Evolutionary conservation across 2,797 vertebrate species (phyloP).

Genomic region (Lutjanus campechanus): DNA sequence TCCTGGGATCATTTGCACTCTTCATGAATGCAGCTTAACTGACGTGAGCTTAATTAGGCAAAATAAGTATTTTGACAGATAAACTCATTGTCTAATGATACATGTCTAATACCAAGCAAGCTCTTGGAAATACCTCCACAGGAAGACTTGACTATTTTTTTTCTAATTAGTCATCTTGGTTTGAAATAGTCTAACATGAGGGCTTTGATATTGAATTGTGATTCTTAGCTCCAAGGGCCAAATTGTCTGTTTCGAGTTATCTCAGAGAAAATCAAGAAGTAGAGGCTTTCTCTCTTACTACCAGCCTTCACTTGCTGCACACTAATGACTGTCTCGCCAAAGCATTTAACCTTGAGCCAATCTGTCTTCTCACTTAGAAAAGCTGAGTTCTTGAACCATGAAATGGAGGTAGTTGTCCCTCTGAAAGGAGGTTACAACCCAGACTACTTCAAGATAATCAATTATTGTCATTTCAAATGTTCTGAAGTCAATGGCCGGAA

Average conservation of each 20-base stretch:
- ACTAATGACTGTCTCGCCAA: slow-evolving; percentile 80
- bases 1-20: neutral
- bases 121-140: slow-evolving; percentile 1
- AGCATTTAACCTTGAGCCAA: slow-evolving; percentile 83
- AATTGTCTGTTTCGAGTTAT: slow-evolving; percentile 66
- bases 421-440: slow-evolving; percentile 73
- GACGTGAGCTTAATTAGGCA: slow-evolving; percentile 30
- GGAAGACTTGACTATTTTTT: slow-evolving; percentile 21
- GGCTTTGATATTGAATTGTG: slow-evolving; percentile 56
- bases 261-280: slow-evolving; percentile 69
- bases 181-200: slow-evolving; percentile 32
- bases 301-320: slow-evolving; percentile 72
- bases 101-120: slow-evolving; percentile 13
- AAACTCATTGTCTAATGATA: slow-evolving; percentile 18
- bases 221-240: slow-evolving; percentile 46
- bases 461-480: slow-evolving; percentile 67
- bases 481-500: slow-evolving; percentile 18
- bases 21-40: slow-evolving; percentile 15
- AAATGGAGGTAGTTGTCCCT: slow-evolving; percentile 79
- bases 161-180: slow-evolving; percentile 51
- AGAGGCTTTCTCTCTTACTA: slow-evolving; percentile 59
- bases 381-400: slow-evolving; percentile 79
- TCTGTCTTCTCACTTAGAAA: slow-evolving; percentile 79
- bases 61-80: slow-evolving; percentile 33
- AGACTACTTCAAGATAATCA: slow-evolving; percentile 69